Evolutionary conservation across 2,797 vertebrate genomes (phyloP).

Genomic region (Coregonus ussuriensis): DNA sequence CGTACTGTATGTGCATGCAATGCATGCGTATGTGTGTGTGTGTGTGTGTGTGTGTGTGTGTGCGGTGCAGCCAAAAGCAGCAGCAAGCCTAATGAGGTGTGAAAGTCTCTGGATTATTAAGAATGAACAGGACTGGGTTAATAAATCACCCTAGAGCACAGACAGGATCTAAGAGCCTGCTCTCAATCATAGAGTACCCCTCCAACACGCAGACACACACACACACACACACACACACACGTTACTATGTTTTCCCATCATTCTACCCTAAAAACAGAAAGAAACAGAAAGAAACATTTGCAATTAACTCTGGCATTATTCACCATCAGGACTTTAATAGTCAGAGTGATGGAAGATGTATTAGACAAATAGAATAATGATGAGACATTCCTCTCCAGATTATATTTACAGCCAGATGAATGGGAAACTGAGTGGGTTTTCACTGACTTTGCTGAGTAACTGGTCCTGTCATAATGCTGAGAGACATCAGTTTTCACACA

Average conservation of each 20-base stretch:
- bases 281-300: slow-evolving; percentile 53
- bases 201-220: slow-evolving; percentile 20
- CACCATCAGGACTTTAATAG: slow-evolving; percentile 64
- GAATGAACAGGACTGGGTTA: slow-evolving; percentile 80
- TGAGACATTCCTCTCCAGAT: slow-evolving; percentile 28
- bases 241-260: slow-evolving; percentile 23
- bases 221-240: slow-evolving; percentile 5
- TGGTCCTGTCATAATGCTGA: neutral
- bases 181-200: slow-evolving; percentile 63
- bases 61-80: slow-evolving; percentile 65
- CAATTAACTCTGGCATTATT: slow-evolving; percentile 58
- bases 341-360: slow-evolving; percentile 60
- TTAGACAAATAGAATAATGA: slow-evolving; percentile 61
- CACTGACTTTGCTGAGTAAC: slow-evolving; percentile 12
- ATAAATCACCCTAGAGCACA: slow-evolving; percentile 77
- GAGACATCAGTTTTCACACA: neutral
- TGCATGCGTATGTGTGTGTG: neutral
- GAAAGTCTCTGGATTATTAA: slow-evolving; percentile 81
- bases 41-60: neutral
- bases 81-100: slow-evolving; percentile 72
- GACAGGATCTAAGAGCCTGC: slow-evolving; percentile 44
- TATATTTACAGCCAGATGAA: slow-evolving; percentile 17
- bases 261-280: slow-evolving; percentile 41
- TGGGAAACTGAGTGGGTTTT: neutral
- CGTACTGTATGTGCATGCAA: slow-evolving; percentile 13